These are phyloP conservation scores for Timandra comae DNA, from an alignment of 2,888 invertebrate genomes.

Conservation along the genomic window DNA sequence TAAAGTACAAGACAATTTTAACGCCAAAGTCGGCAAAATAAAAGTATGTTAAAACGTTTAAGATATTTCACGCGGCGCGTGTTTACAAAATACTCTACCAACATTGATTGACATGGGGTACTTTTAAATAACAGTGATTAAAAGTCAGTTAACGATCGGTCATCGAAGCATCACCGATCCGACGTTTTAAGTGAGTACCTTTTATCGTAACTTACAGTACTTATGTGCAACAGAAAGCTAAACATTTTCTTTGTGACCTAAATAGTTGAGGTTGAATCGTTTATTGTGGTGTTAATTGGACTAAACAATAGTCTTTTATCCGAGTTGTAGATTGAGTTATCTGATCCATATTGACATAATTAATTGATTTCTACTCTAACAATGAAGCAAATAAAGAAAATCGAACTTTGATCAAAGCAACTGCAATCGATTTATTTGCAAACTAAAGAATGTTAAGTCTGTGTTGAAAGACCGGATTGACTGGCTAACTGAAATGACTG, in stretches of 20 bases:
- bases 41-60: constrained; percentile 17
- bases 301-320: constrained; percentile 13
- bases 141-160: constrained; percentile 45
- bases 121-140: constrained; percentile 67
- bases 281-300: constrained; percentile 15
- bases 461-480: too few species aligned
- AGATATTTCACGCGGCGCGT: constrained; percentile 23
- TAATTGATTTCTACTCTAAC: too few species aligned
- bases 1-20: too few species aligned
- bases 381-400: too few species aligned
- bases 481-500: too few species aligned
- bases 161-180: constrained; percentile 43
- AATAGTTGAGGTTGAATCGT: constrained; percentile 5
- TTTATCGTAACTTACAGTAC: constrained; percentile 13
- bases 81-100: constrained; percentile 35
- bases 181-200: constrained; percentile 46
- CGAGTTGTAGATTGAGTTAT: too few species aligned
- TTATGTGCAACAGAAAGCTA: constrained; percentile 23
- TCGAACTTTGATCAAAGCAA: too few species aligned
- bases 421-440: too few species aligned
- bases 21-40: constrained; percentile 12
- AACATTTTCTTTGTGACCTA: constrained; percentile 28
- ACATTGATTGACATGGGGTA: constrained; percentile 53
- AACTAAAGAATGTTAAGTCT: too few species aligned
- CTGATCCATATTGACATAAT: too few species aligned